phyloP scores from a whole-genome alignment of 1,140 invertebrate genomes.

The Lepidostoma basale region DNA sequence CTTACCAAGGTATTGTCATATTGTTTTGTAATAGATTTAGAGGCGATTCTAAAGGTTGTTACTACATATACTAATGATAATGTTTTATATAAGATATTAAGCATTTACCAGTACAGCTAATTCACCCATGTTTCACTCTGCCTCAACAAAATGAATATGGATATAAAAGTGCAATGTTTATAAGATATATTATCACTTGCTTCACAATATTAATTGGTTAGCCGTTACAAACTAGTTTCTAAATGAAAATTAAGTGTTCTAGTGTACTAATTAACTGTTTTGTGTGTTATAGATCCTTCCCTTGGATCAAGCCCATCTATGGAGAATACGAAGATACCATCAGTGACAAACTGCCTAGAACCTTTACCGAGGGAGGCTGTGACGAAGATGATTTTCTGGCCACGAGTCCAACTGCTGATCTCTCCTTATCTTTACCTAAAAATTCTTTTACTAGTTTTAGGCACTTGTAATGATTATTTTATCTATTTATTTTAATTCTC shows the following conservation, averaged over 20 bases:
- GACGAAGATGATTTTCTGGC: constrained; percentile 45
- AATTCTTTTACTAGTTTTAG: constrained; percentile 34
- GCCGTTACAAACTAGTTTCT: no score
- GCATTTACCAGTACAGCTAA: no score
- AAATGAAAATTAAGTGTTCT: no score
- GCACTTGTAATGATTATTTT: constrained; percentile 10
- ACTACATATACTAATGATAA: not conserved
- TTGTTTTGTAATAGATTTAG: no score
- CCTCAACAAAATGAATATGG: no score
- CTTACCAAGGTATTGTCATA: constrained; percentile 50
- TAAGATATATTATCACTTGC: no score
- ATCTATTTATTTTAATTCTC: constrained; percentile 16
- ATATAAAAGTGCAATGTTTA: no score
- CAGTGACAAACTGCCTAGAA: constrained; percentile 7
- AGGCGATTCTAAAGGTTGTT: no score
- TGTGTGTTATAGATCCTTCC: constrained; percentile 34
- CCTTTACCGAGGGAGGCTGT: constrained; percentile 29
- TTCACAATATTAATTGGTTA: no score
- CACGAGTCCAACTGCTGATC: constrained; percentile 33
- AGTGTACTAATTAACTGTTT: no score
- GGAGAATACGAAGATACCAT: constrained; percentile 40
- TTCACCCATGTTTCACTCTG: no score
- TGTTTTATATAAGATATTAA: no score
- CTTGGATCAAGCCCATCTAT: constrained; percentile 43
- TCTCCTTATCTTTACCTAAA: constrained; percentile 30